phyloP scores from a whole-genome alignment of 2,797 vertebrate species.

The Hephaestus fuliginosus region DNA sequence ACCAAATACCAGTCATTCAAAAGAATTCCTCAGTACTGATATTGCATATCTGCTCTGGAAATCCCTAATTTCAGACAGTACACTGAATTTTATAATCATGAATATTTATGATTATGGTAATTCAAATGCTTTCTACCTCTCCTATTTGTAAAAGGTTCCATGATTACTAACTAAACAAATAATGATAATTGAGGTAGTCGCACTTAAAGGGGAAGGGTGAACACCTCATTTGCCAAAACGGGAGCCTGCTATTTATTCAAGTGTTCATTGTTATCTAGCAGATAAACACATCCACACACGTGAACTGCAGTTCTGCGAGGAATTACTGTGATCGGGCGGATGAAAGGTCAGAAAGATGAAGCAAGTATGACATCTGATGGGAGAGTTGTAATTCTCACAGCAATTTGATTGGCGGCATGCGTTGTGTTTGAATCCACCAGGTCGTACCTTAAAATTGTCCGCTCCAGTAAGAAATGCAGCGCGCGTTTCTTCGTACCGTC shows the following conservation, averaged over 20 bases:
- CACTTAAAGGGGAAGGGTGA: conserved; percentile 3
- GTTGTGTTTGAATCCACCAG: conserved; percentile 11
- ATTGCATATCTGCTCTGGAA: background rate
- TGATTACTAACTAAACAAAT: conserved; percentile 31
- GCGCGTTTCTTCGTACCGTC: background rate
- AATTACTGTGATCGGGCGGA: background rate
- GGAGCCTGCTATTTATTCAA: conserved; percentile 6
- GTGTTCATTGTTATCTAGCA: background rate
- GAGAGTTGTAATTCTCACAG: conserved; percentile 20
- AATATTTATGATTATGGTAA: conserved; percentile 37
- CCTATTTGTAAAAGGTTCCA: conserved; percentile 23
- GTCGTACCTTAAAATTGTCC: conserved; percentile 3
- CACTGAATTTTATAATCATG: conserved; percentile 7
- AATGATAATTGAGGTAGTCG: conserved; percentile 19
- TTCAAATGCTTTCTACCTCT: background rate
- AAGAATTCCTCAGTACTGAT: background rate
- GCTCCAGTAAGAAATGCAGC: conserved; percentile 6
- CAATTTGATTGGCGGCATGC: background rate
- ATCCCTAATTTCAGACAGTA: conserved; percentile 9
- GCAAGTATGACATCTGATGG: background rate
- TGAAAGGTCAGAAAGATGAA: conserved; percentile 23
- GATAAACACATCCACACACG: background rate
- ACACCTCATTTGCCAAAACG: conserved; percentile 23
- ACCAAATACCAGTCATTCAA: conserved; percentile 17
- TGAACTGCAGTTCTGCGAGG: background rate